Conservation (phyloP, 2,797 vertebrate species). For the Malurus leucopterus region DNA sequence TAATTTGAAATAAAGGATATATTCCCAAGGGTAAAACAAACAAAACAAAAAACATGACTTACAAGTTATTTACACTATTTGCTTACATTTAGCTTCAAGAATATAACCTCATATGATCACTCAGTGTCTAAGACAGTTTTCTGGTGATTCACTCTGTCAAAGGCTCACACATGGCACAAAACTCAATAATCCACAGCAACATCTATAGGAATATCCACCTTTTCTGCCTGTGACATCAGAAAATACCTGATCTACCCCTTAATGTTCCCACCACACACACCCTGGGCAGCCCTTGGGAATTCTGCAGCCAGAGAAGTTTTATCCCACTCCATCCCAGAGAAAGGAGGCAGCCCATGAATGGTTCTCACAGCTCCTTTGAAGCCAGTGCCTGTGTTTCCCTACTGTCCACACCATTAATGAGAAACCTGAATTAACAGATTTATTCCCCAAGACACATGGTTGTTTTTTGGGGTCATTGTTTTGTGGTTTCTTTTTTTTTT, state of each 20-base stretch:
- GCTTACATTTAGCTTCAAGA: not conserved
- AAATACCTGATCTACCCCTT: not conserved
- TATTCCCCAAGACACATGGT: not conserved
- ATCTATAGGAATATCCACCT: fast-evolving
- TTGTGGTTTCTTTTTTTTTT: too few species aligned
- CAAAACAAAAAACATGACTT: not conserved
- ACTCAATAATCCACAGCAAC: not conserved
- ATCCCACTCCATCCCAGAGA: not conserved
- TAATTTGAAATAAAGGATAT: not conserved
- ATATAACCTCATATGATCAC: not conserved
- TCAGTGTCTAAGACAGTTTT: not conserved
- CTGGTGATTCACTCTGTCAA: not conserved
- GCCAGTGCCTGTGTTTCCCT: too few species aligned
- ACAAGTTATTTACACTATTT: not conserved
- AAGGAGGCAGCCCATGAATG: not conserved
- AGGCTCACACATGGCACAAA: not conserved
- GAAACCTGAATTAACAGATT: not conserved
- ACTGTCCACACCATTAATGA: fast-evolving
- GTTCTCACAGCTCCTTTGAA: not conserved
- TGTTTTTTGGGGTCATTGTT: not conserved
- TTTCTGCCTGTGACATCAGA: not conserved
- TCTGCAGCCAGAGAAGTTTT: not conserved
- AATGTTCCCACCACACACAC: not conserved
- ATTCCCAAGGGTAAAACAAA: not conserved
- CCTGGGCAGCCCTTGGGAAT: not conserved